Evolutionary conservation across 53 echinoderm and acorn worm species (phyloP), one percentile per base, ranked within the genome.

Genomic region (Echinometra lucunter): DNA sequence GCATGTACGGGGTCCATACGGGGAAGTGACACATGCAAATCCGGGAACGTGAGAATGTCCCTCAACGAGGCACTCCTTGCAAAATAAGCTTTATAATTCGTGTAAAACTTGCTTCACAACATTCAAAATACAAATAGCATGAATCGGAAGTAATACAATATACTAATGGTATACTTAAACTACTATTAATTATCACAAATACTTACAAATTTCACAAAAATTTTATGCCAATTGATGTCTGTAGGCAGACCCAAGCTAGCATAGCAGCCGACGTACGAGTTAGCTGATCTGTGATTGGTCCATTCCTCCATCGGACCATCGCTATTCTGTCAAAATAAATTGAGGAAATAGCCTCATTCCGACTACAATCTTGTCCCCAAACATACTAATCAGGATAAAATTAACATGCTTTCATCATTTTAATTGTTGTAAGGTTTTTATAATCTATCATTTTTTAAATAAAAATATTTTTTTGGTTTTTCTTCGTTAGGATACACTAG

Each of bases 191-290:
- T 72, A 12, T 72, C 35, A 13, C 1, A 16, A 72, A 72, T 72
- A 72, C 13, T 72, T 11, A 72, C 16, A 35, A 72, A 53, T 72
- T 72, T 72, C 3, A 72, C 72, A 72, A 12, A 32, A 34, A 35
- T 72, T 35, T 72, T 9, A 0, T 1, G 4, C 49, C 9, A 13
- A 16, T 13, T 35, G 35, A 72, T 34, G 11, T 12, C 72, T n/a
- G 72, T 35, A 12, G 0, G 28, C 2, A 32, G 15, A 13, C 72
- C 35, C 72, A 32, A 32, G 35, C 13, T 35, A 72, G 72, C 72
- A n/a, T 13, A 38, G 38, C 78, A 78, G 78, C 78, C 78, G 78
- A 78, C 78, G 78, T 78, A 78, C 19, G 42, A 38, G 3, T 78
- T 19, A 21, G 4, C 3, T 4, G 38, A 42, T 42, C 40, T 37